Evolutionary conservation across 2,888 invertebrate genomes (phyloP).

Genomic region (Sminthurinus aureus): DNA sequence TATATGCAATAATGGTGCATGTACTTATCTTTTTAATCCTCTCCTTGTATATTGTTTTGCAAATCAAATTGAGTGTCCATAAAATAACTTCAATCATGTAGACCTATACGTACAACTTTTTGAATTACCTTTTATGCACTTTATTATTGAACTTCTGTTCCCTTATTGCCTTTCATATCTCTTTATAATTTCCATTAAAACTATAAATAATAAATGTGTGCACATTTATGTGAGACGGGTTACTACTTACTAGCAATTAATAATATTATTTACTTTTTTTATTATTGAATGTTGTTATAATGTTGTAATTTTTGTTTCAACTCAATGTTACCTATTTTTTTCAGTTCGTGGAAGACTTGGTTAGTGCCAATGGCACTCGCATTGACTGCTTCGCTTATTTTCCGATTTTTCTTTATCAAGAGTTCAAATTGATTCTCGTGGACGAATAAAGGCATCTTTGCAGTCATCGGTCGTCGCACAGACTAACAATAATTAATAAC

Average conservation of each 20-base stretch:
- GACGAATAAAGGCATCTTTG: not conserved
- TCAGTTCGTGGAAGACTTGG: conserved; percentile 62
- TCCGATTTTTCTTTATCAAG: conserved; percentile 61
- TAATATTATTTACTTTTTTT: not conserved
- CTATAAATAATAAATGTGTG: too few relatives aligned
- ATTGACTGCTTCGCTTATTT: conserved; percentile 61
- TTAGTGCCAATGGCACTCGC: conserved; percentile 62
- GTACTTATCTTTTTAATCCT: too few relatives aligned
- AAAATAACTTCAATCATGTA: too few relatives aligned
- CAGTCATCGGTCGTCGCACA: conserved; percentile 12
- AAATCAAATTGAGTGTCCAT: too few relatives aligned
- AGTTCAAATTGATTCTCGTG: conserved; percentile 26
- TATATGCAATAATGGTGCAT: too few relatives aligned
- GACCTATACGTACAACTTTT: too few relatives aligned
- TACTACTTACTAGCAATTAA: not conserved
- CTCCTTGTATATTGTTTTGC: too few relatives aligned
- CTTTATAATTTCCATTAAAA: too few relatives aligned
- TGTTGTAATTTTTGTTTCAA: conserved; percentile 15
- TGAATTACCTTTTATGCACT: too few relatives aligned
- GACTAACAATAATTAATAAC: conserved; percentile 23
- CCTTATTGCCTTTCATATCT: too few relatives aligned
- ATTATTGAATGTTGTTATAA: conserved; percentile 1
- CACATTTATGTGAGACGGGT: not conserved
- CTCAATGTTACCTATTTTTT: conserved; percentile 38
- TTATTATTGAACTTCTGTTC: too few relatives aligned